Evolutionary conservation across 2,113 vertebrate species (phyloP).

Genomic region (Corvus moneduloides): DNA sequence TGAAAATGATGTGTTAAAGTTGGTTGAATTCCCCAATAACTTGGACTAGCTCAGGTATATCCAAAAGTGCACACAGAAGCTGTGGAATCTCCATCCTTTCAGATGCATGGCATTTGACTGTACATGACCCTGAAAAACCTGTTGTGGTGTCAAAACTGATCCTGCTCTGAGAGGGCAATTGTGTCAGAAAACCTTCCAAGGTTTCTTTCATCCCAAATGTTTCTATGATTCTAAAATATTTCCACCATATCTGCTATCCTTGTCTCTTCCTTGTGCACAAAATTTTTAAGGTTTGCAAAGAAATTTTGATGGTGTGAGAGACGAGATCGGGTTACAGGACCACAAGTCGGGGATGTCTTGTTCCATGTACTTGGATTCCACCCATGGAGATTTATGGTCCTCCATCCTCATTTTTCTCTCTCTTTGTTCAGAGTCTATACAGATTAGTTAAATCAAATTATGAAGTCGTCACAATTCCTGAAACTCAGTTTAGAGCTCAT

Average conservation of each 20-base stretch:
- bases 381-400: not conserved
- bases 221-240: not conserved
- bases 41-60: not conserved
- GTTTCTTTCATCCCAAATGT: not conserved
- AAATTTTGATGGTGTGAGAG: not conserved
- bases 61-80: not conserved
- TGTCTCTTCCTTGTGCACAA: not conserved
- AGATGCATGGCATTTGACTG: not conserved
- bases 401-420: not conserved
- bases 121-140: not conserved
- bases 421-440: not conserved
- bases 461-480: not conserved
- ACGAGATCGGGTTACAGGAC: not conserved
- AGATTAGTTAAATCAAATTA: not conserved
- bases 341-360: not conserved
- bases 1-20: not conserved
- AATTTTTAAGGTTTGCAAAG: not conserved
- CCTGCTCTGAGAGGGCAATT: not conserved
- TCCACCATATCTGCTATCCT: not conserved
- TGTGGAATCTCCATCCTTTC: not conserved
- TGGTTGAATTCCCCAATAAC: not conserved
- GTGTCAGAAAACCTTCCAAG: not conserved
- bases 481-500: not conserved
- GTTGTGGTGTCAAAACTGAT: not conserved
- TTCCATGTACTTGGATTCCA: not conserved